Evolutionary conservation across 1,140 invertebrate species (phyloP).

Genomic region (Luehdorfia chinensis): DNA sequence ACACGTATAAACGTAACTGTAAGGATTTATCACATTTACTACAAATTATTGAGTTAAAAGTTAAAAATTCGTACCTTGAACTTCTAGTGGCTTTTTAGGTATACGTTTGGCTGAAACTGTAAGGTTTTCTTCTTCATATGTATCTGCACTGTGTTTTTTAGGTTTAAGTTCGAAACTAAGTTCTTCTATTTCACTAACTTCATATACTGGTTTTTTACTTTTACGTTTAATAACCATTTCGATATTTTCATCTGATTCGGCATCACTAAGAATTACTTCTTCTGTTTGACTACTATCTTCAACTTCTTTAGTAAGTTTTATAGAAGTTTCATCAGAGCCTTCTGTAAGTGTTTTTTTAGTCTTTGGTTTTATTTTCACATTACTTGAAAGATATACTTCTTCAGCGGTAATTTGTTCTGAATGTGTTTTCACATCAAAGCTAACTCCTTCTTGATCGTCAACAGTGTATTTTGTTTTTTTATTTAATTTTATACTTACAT

Average conservation of each 20-base stretch:
- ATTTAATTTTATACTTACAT: conserved; percentile 78
- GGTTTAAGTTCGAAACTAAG: conserved; percentile 76
- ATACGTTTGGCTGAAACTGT: conserved; percentile 81
- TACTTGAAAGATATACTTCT: conserved; percentile 87
- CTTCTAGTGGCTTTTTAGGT: conserved; percentile 77
- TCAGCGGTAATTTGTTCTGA: conserved; percentile 81
- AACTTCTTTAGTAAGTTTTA: conserved; percentile 83
- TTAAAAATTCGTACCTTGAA: conserved; percentile 85
- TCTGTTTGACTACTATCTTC: conserved; percentile 77
- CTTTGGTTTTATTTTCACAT: conserved; percentile 83
- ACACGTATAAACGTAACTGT: too few relatives aligned
- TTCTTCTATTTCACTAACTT: conserved; percentile 79
- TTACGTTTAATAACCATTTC: conserved; percentile 76
- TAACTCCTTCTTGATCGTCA: conserved; percentile 79
- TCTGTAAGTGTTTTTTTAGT: conserved; percentile 81
- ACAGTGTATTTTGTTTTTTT: conserved; percentile 54
- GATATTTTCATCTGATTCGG: conserved; percentile 71
- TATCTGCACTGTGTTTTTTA: conserved; percentile 51
- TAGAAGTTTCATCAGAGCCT: conserved; percentile 83
- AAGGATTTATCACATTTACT: too few relatives aligned
- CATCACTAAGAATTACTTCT: conserved; percentile 66
- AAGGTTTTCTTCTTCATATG: conserved; percentile 80
- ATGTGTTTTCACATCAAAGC: conserved; percentile 74
- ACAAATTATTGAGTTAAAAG: too few relatives aligned
- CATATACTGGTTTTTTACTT: conserved; percentile 70